A percentile compares a stretch with the other conserved stretches of the same genome.
phyloP scores from a whole-genome alignment of 2,113 vertebrate species.

The Salvator merianae region DNA sequence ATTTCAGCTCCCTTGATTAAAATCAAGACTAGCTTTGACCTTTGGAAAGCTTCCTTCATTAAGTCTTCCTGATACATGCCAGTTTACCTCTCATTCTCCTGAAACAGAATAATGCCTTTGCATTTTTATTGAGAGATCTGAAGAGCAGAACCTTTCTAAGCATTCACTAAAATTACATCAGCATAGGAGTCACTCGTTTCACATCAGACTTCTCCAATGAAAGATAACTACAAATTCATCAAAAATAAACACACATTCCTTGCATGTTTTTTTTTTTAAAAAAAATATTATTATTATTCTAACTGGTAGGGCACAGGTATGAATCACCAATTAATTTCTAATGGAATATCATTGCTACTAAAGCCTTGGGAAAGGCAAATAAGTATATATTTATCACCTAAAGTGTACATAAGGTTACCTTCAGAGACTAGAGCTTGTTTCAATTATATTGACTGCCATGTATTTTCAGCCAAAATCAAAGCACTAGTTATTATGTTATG shows the following conservation, averaged over 20 bases:
- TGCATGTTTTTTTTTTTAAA: background rate
- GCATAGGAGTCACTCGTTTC: slow-evolving; percentile 32
- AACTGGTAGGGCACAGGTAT: slow-evolving; percentile 18
- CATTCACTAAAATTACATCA: slow-evolving; percentile 23
- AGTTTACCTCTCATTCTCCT: background rate
- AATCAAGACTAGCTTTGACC: slow-evolving; percentile 16
- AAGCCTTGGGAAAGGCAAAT: background rate
- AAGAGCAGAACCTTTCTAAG: slow-evolving; percentile 36
- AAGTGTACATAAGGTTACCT: too few species aligned
- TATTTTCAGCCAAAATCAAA: too few species aligned
- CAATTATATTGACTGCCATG: too few species aligned
- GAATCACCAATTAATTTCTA: slow-evolving; percentile 33
- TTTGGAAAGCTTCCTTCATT: background rate
- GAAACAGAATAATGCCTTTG: background rate
- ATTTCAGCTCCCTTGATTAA: slow-evolving; percentile 29
- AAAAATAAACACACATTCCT: slow-evolving; percentile 7
- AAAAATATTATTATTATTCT: too few species aligned
- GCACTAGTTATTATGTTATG: too few species aligned
- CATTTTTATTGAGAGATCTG: background rate
- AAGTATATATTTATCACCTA: too few species aligned
- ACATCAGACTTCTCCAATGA: slow-evolving; percentile 32
- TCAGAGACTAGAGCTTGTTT: too few species aligned
- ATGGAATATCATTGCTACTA: background rate
- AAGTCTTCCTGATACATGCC: slow-evolving; percentile 8
- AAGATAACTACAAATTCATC: slow-evolving; percentile 26